Evolutionary conservation across 92 coral and sea anemone species (phyloP), one percentile per base, ranked within the genome.

Genomic region (Pocillopora grandis): DNA sequence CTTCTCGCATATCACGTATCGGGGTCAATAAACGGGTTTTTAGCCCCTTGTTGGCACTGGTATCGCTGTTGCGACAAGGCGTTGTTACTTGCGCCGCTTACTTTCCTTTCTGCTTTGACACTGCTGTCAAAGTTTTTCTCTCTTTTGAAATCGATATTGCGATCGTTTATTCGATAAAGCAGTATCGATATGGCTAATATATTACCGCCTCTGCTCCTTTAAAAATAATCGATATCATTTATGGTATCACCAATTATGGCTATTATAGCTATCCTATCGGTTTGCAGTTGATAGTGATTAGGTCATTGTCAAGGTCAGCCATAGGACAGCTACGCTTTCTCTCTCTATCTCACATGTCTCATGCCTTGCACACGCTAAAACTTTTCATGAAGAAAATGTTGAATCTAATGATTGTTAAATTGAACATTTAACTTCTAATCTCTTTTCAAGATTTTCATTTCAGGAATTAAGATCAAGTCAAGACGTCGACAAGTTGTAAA

Each of bases 191-290:
- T 81, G 77, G 85, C 77, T 59, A 16, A 68, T 59, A 70, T 80
- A 81, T 81, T 81, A 66, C 77, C 69, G 85, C 85, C 77, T 1
- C 85, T 81, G 85, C 66, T 63, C 12, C 12, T 66, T 14, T 7
- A 23, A 10, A 55, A 21, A 0, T 27, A 15, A 3, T 79, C 73
- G 58, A 55, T 67, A 66, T 79, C 66, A 70, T 20, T 10, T 11
- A 42, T 11, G 60, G 33, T 77, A 20, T 63, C 20, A 17, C 57
- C 1, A 42, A 42, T 42, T 17, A 1, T 68, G 84, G 69, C 56
- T 67, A 68, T 69, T 66, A 66, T 35, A 56, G 62, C 85, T 80
- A 76, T 80, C 76, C 2, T 19, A 19, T 58, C 37, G 19, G 31
- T 9, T 16, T 16, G 57, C 42, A 49, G 63, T 69, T 67, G 67